These are phyloP conservation scores for Eublepharis macularius DNA, from an alignment of 2,113 vertebrate species.

Conservation along the genomic window DNA sequence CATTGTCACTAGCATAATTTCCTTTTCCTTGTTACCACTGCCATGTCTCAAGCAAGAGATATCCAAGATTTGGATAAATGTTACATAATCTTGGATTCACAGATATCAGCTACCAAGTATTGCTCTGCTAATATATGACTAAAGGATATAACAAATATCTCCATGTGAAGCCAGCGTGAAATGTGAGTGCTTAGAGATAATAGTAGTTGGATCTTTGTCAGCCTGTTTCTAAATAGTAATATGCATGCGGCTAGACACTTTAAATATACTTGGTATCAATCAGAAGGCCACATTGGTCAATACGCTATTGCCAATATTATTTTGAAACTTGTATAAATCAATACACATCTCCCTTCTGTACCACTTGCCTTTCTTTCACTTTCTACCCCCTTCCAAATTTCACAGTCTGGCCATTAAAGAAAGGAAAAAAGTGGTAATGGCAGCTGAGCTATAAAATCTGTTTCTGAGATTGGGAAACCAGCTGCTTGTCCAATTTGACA, in stretches of 20 bases:
- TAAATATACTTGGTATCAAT: neutral
- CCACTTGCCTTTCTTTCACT: neutral
- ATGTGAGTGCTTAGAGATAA: neutral
- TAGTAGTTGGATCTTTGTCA: neutral
- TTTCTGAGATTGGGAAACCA: neutral
- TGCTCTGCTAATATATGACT: neutral
- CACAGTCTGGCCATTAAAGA: neutral
- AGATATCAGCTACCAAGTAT: neutral
- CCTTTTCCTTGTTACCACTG: neutral
- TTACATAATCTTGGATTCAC: neutral
- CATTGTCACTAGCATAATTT: neutral
- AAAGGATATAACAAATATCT: neutral
- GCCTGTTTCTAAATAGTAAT: neutral
- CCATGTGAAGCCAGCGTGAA: neutral
- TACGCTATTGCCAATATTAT: neutral
- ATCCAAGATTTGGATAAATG: neutral
- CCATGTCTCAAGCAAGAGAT: neutral
- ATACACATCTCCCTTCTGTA: neutral
- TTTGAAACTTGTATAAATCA: neutral
- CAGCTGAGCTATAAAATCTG: conserved; percentile 24
- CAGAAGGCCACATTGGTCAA: neutral
- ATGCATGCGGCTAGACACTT: neutral
- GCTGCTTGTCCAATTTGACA: neutral
- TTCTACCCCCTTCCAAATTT: neutral
- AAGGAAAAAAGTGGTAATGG: neutral